Evolutionary conservation across 2,888 invertebrate species (phyloP), one percentile per base, ranked within the genome.

Genomic region (Melinopterus prodromus): DNA sequence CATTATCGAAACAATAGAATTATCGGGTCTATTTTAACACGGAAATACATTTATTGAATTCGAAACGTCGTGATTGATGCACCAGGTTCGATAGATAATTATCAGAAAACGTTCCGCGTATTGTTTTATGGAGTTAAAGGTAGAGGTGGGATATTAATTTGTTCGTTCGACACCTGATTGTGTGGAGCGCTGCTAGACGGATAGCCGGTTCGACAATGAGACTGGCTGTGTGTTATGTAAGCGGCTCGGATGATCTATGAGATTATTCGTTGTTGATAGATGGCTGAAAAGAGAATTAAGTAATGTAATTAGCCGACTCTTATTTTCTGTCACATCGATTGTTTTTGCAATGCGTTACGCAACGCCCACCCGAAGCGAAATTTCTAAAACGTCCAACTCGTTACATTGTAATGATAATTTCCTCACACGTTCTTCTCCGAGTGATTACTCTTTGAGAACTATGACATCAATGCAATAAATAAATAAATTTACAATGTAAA

Each of bases 271-370:
- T 35, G 74, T 74, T 74, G 74, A 74, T 37, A 35, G 74, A 35
- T 36, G 36, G 35, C n/a, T 74, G 35, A 74, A 74, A 74, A 36
- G 74, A 37, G 35, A 74, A 74, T 74, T 74, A 74, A 74, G 74
- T 74, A 74, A 74, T 74, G 35, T 74, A 74, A 74, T 74, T 74
- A 74, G 37, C 74, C 35, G 74, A 36, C 74, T 37, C 36, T 74
- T 74, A 74, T 74, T 74, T 74, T 74, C 74, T 74, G 74, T 74
- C 74, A 74, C 74, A 74, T 74, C 37, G 74, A 74, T 37, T 74
- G 37, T 74, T 74, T 74, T 74, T 74, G 74, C 37, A 37, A 74
- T 36, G 35, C 35, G 26, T 74, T 74, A 74, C 15, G 74, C 35
- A 74, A 74, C 35, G 74, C n/a, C 7, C 53, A 53, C 53, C 37